Conservation (phyloP, 2,888 invertebrate genomes). For the Noctua comes region DNA sequence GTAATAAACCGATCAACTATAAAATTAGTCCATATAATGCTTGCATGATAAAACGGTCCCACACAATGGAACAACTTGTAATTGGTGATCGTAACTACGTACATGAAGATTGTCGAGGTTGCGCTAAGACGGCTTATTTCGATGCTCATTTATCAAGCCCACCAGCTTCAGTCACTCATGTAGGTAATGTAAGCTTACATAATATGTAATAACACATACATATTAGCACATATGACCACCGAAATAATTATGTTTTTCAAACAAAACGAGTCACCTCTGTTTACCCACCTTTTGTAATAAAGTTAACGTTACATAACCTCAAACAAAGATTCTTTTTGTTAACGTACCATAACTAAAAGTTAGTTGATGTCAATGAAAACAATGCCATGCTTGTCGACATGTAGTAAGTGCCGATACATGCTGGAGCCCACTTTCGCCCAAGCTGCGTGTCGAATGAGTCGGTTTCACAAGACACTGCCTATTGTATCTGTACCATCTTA, state of each 20-base stretch:
- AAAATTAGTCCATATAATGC: slow-evolving; percentile 54
- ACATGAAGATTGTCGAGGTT: slow-evolving; percentile 53
- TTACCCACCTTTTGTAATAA: slow-evolving; percentile 54
- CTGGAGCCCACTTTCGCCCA: slow-evolving; percentile 87
- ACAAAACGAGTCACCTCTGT: slow-evolving; percentile 34
- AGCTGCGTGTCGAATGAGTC: slow-evolving; percentile 85
- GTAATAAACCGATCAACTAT: slow-evolving; percentile 37
- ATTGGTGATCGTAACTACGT: slow-evolving; percentile 63
- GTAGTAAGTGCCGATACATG: slow-evolving; percentile 80
- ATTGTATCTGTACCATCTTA: slow-evolving; percentile 88
- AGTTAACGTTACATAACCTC: slow-evolving; percentile 51
- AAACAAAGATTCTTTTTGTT: slow-evolving; percentile 65
- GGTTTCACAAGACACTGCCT: slow-evolving; percentile 85
- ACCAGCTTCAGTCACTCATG: slow-evolving; percentile 59
- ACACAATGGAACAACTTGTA: slow-evolving; percentile 54
- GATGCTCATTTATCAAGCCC: slow-evolving; percentile 63
- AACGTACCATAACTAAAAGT: slow-evolving; percentile 78
- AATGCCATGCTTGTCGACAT: slow-evolving; percentile 79
- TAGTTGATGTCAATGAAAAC: slow-evolving; percentile 82
- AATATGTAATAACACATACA: slow-evolving; percentile 33
- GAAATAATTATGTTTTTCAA: slow-evolving; percentile 52
- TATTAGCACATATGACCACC: slow-evolving; percentile 40
- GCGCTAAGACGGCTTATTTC: slow-evolving; percentile 64
- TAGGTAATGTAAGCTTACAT: slow-evolving; percentile 57
- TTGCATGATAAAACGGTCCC: slow-evolving; percentile 53